These are phyloP conservation scores for Stylophora pistillata DNA, from an alignment of 64 coral and sea anemone species.

Conservation along the genomic window DNA sequence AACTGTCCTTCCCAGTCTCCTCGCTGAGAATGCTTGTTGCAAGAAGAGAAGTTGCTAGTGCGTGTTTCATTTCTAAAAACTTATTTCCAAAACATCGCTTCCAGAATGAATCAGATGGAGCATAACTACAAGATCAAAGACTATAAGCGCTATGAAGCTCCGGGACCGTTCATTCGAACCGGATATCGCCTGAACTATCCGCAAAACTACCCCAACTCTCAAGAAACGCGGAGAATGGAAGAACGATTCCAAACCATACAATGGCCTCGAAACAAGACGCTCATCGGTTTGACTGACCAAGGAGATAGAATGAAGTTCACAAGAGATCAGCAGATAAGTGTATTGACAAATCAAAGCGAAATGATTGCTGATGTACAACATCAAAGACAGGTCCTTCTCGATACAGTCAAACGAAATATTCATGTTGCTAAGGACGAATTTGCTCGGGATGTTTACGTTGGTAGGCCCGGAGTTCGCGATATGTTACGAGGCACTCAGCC, in stretches of 20 bases:
- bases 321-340: conserved; percentile 85
- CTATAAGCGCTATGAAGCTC: conserved; percentile 80
- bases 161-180: conserved; percentile 71
- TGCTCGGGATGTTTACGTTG: conserved; percentile 63
- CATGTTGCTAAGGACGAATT: conserved; percentile 95
- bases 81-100: neutral
- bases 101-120: conserved; percentile 97
- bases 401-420: conserved; percentile 65
- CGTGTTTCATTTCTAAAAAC: neutral
- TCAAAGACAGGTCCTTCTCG: conserved; percentile 66
- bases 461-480: conserved; percentile 77
- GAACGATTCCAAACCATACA: conserved; percentile 88
- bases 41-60: neutral
- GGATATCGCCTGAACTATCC: conserved; percentile 69
- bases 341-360: conserved; percentile 74
- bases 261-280: conserved; percentile 80
- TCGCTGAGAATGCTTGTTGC: neutral
- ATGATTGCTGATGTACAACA: conserved; percentile 74
- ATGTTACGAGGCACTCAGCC: conserved; percentile 75
- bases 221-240: conserved; percentile 72
- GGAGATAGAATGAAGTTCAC: conserved; percentile 88
- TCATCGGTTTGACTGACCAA: conserved; percentile 70
- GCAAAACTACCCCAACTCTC: conserved; percentile 82
- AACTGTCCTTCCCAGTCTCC: neutral
- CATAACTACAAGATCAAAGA: conserved; percentile 97